Percentiles rank a stretch among this genome's conserved stretches.
Conservation (phyloP, 2,797 vertebrate species). For the Cottoperca gobio region DNA sequence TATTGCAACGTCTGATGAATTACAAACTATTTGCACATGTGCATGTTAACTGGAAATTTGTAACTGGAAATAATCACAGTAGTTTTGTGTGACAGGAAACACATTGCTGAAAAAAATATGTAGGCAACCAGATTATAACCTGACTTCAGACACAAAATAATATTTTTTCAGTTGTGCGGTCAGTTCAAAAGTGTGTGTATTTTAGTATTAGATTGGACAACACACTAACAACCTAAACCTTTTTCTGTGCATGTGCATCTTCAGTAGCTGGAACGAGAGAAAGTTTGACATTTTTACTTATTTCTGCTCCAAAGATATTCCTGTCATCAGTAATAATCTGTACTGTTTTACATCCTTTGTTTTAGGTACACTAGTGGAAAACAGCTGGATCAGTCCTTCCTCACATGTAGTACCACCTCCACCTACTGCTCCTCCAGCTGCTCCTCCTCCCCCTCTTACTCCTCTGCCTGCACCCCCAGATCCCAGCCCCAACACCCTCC, state of each 20-base stretch:
- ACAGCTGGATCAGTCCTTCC: conserved; percentile 37
- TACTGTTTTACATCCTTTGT: conserved; percentile 14
- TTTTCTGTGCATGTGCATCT: no score
- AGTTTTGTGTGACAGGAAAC: no score
- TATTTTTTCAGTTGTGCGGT: background rate
- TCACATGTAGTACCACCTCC: conserved; percentile 27
- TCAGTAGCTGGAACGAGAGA: background rate
- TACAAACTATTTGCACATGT: background rate
- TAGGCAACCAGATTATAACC: background rate
- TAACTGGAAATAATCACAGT: background rate
- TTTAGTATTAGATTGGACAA: no score
- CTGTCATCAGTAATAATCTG: background rate
- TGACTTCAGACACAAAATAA: background rate
- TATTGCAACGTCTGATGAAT: background rate
- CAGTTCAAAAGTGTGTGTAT: no score
- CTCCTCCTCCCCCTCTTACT: conserved; percentile 12
- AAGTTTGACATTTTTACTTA: no score
- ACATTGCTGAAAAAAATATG: background rate
- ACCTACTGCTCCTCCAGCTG: background rate
- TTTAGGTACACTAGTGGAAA: conserved; percentile 47
- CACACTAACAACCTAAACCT: no score
- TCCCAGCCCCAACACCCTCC: background rate
- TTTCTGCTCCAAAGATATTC: background rate
- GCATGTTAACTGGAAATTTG: background rate
- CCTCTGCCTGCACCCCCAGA: conserved; percentile 19